Evolutionary conservation across 2,888 invertebrate species (phyloP).

Genomic region (Phaonia tiefii): DNA sequence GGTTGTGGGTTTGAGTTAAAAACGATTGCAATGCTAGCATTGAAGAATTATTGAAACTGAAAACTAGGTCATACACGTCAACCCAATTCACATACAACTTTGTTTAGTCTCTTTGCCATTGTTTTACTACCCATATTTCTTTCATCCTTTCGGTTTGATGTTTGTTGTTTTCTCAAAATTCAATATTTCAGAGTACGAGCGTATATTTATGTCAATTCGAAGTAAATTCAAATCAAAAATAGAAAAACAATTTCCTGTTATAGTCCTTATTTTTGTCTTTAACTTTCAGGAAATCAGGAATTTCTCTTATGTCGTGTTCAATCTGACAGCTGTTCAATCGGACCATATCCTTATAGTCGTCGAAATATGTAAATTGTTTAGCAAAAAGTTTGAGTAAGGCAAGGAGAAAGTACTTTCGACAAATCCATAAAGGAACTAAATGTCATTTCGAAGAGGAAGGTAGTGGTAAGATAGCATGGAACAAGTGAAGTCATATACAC

Average conservation of each 20-base stretch:
- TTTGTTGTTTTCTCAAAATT: slow-evolving; percentile 13
- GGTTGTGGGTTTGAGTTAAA: slow-evolving; percentile 21
- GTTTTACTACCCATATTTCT: neutral
- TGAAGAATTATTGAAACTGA: neutral
- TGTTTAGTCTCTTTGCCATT: no score
- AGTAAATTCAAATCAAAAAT: slow-evolving; percentile 7
- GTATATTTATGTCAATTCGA: slow-evolving; percentile 48
- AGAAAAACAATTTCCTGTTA: slow-evolving; percentile 11
- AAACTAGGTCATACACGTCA: slow-evolving; percentile 49
- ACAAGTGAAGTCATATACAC: no score
- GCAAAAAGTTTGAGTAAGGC: no score
- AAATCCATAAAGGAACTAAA: neutral
- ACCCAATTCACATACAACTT: slow-evolving; percentile 23
- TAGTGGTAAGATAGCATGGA: no score
- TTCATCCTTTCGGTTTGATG: neutral
- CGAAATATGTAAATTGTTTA: no score
- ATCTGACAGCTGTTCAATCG: slow-evolving; percentile 10
- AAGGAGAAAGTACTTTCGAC: neutral
- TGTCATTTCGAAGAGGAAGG: neutral
- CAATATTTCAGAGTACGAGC: slow-evolving; percentile 40
- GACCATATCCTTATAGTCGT: neutral
- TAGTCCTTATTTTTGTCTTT: neutral
- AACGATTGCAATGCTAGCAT: neutral
- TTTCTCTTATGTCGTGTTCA: neutral
- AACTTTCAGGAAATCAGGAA: neutral